Base-by-base conservation (phyloP, 2,797 vertebrate species). In the Falco berigora region DNA sequence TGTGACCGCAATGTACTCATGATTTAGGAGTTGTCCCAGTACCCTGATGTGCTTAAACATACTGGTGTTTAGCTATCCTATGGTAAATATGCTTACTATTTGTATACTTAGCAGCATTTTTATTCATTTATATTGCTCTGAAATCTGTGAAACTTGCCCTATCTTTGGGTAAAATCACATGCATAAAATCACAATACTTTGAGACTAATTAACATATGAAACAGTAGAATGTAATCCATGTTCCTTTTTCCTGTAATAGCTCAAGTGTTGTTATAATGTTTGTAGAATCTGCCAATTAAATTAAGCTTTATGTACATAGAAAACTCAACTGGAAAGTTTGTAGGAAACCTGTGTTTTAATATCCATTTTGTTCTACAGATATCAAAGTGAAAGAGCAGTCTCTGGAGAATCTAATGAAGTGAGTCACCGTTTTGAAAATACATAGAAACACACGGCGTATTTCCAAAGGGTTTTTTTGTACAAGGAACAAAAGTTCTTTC, bases 301-400 rank as follows among this genome's bases (percentile, higher is more conserved):
- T 47, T 46, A 79, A 66, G 17, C 11, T 89, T 87, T 77, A 76
- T 17, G 47, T 53, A 40, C 55, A 68, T 10, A 52, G 63, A 86
- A 80, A 90, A 80, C 30, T 17, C 36, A 58, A 88, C 12, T 42
- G 16, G 44, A 49, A 88, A 73, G 50, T 74, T 88, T 91, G 46
- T n/a, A 52, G 58, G 32, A 40, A 77, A 86, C 20, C 53, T 87
- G 30, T 1, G 0, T 86, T 89, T 66, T 71, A 85, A 73, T 68
- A 11, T 28, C 50, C 92, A 23, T 74, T 49, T 72, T 96, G 46
- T 94, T 71, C 67, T 94, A 9, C 98, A 99, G 99, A 99, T 94
- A 99, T 99, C 95, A 99, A 99, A 98, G 98, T 99, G 69, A 99
- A 99, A 97, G 99, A 99, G 96, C 99, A 99, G 95, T 99, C 98